Evolutionary conservation across 2,888 invertebrate species (phyloP), one percentile per base, ranked within the genome.

Genomic region (Ametastegia equiseti): DNA sequence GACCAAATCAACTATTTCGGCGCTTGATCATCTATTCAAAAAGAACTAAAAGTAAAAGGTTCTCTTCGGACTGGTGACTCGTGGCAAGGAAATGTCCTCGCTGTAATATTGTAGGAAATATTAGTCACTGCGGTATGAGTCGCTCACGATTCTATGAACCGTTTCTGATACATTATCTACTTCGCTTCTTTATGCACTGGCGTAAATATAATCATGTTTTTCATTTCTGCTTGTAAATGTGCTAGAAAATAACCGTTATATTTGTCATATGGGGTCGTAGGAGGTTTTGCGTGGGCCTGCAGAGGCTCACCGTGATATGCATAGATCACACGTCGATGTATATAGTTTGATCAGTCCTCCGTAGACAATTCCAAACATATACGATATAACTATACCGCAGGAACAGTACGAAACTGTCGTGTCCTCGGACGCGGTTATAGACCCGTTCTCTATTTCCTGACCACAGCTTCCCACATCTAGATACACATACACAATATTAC

Each of bases 341-440:
- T n/a, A n/a, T n/a, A n/a, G n/a, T n/a, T n/a, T n/a, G n/a, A n/a
- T n/a, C n/a, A n/a, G n/a, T n/a, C n/a, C n/a, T n/a, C n/a, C n/a
- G n/a, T 7, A 30, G 60, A 60, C 60, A 30, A 30, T 30, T 60
- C 23, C 11, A 15, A 60, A 60, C 60, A 3, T 60, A 5, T 15
- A n/a, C n/a, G n/a, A n/a, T n/a, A 57, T 57, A 57, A 23, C 13
- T 60, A 19, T 60, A 60, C 23, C 60, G 57, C 23, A 30, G 13
- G 15, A n/a, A n/a, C n/a, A 30, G 60, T 60, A 60, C 30, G 54
- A 54, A 54, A 54, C 36, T 11, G 5, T 36, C 50, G 54, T 75
- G 75, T 75, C 75, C 75, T 23, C 45, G 75, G 54, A 54, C 75
- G 54, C 75, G 75, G 75, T 75, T 75, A 75, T 75, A 75, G 75